Conservation (phyloP, 2,888 invertebrate genomes). For the Epinotia demarniana region DNA sequence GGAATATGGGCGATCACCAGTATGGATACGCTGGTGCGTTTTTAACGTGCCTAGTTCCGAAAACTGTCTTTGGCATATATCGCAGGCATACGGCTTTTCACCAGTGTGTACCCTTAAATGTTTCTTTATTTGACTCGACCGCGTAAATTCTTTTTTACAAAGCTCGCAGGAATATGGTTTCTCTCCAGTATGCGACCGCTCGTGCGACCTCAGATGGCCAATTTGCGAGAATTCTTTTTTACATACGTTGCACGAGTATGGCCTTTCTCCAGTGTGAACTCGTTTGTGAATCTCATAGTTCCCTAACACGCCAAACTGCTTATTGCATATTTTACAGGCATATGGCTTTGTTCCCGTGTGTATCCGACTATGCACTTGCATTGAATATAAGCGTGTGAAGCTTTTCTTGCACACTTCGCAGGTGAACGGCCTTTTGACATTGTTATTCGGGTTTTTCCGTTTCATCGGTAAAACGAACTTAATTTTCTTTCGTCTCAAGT, state of each 20-base stretch:
- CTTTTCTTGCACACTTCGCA: background rate
- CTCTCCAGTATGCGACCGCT: background rate
- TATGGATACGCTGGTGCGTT: background rate
- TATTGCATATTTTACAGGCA: background rate
- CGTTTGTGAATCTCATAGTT: background rate
- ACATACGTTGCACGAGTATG: background rate
- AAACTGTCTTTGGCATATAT: background rate
- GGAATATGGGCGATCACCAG: background rate
- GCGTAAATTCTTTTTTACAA: background rate
- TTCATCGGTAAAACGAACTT: background rate
- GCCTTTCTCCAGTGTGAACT: background rate
- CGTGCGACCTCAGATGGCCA: background rate
- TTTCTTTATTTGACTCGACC: background rate
- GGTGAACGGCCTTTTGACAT: background rate
- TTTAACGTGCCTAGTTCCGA: background rate
- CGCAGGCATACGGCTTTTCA: background rate
- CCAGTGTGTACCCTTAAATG: background rate
- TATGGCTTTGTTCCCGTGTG: conserved; percentile 2
- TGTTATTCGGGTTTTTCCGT: background rate
- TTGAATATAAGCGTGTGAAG: background rate
- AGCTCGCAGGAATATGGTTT: background rate
- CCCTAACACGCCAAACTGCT: background rate
- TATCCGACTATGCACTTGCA: background rate
- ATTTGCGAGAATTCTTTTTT: background rate
- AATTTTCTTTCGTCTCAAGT: background rate